phyloP scores from a whole-genome alignment of 2,113 vertebrate species.

The Benitochromis conjunctus region DNA sequence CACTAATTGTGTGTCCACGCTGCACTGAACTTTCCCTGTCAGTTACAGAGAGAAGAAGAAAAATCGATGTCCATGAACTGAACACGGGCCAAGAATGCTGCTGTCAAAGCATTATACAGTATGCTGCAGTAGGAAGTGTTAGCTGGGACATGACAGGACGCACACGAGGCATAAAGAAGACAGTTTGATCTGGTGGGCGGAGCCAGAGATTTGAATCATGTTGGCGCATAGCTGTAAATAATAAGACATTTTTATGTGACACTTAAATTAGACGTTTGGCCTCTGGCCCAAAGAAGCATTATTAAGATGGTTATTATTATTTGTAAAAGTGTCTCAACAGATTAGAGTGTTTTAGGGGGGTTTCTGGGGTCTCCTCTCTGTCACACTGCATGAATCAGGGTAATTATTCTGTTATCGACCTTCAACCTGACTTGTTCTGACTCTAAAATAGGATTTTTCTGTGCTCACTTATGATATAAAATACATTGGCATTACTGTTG shows the following conservation, averaged over 20 bases:
- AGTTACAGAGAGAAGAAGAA: not conserved
- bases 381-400: accelerated
- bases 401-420: not conserved
- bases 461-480: accelerated
- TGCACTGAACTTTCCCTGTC: not conserved
- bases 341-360: accelerated
- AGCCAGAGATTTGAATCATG: not conserved
- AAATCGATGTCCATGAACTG: not conserved
- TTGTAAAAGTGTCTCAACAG: not conserved
- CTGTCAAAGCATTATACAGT: not conserved
- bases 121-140: not conserved
- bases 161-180: not conserved
- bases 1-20: not conserved
- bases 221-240: not conserved
- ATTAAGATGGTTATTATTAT: not conserved
- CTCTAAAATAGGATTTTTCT: not conserved
- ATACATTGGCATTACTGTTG: accelerated
- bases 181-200: accelerated
- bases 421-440: not conserved
- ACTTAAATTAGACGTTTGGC: not conserved
- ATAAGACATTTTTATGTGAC: not conserved
- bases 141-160: not conserved
- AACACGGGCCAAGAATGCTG: not conserved
- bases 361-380: not conserved
- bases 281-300: no score